These are phyloP conservation scores for Heterocephalus glaber DNA, from an alignment of 2,113 vertebrate genomes.

Conservation along the genomic window DNA sequence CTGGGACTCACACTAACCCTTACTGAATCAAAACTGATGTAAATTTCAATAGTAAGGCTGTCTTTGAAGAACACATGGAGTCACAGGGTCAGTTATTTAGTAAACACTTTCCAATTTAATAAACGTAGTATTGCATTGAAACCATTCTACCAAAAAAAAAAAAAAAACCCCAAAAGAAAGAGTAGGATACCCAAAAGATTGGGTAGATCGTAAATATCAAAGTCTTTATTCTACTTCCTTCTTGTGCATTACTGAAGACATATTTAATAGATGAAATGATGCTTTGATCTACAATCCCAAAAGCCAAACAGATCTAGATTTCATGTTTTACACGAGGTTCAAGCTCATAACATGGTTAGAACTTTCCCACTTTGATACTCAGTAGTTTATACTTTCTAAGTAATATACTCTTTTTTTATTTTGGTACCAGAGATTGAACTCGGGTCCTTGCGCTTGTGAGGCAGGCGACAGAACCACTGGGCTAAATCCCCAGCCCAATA, in stretches of 20 bases:
- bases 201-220: background rate
- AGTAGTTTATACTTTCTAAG: background rate
- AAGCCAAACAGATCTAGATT: background rate
- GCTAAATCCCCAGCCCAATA: too few species aligned
- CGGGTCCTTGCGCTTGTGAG: too few species aligned
- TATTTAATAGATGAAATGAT: background rate
- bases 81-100: background rate
- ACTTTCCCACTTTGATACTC: background rate
- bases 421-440: too few species aligned
- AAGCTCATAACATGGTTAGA: background rate
- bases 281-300: constrained; percentile 33
- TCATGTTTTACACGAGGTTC: background rate
- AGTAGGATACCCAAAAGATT: too few species aligned
- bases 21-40: constrained; percentile 8
- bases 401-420: background rate
- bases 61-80: background rate
- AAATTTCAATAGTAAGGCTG: background rate
- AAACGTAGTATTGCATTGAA: background rate
- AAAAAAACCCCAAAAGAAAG: too few species aligned
- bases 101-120: background rate
- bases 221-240: background rate
- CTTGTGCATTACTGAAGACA: background rate
- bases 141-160: background rate
- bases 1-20: background rate
- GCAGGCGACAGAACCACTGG: too few species aligned